Conservation (phyloP, 1,140 invertebrate species). For the Bombus waltoni region DNA sequence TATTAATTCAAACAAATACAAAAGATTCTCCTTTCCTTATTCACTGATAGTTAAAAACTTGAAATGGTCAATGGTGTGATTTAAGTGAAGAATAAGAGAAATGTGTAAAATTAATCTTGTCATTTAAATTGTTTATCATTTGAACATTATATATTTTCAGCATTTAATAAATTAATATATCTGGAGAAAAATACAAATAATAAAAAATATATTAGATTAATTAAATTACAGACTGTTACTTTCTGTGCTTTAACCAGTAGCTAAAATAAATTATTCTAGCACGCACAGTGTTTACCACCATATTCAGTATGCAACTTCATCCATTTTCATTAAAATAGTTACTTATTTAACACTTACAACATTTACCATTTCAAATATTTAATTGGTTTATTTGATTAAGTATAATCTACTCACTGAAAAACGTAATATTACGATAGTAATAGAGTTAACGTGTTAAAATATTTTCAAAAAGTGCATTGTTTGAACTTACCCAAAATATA, state of each 20-base stretch:
- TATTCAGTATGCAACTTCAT: no score
- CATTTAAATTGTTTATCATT: not conserved
- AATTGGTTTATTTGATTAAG: not conserved
- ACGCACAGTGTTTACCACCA: no score
- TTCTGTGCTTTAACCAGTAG: not conserved
- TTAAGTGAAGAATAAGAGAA: not conserved
- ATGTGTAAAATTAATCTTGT: not conserved
- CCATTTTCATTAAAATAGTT: no score
- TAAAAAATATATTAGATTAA: not conserved
- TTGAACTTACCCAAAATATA: conserved; percentile 84
- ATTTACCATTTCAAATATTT: no score
- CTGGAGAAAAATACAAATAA: not conserved
- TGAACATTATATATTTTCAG: not conserved
- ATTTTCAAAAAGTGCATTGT: not conserved
- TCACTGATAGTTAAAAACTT: not conserved
- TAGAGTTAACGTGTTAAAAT: not conserved
- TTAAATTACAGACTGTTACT: not conserved
- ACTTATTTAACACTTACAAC: no score
- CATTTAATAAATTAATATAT: not conserved
- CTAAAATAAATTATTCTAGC: no score
- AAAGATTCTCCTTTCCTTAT: not conserved
- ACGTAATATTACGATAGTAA: not conserved
- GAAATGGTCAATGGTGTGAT: not conserved
- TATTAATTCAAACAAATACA: not conserved
- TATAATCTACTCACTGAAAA: not conserved